These are phyloP conservation scores for Harpegnathos saltator DNA, from an alignment of 1,140 invertebrate species.

Conservation along the genomic window DNA sequence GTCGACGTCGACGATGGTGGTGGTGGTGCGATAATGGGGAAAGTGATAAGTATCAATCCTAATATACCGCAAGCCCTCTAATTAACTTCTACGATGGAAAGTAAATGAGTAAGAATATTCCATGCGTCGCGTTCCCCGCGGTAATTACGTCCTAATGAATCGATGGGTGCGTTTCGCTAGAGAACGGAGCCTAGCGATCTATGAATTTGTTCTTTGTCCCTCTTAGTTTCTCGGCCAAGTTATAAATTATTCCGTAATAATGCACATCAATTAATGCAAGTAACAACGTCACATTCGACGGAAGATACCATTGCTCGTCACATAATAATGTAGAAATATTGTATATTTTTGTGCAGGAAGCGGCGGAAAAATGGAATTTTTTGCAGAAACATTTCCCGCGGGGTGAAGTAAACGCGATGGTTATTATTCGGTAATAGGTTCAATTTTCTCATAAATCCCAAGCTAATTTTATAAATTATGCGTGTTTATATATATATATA, in stretches of 20 bases:
- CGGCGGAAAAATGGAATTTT: neutral
- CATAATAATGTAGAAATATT: too few species aligned
- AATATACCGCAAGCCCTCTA: neutral
- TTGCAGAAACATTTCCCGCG: neutral
- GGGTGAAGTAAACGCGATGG: neutral
- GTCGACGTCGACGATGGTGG: neutral
- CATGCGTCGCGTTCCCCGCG: neutral
- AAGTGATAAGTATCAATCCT: constrained; percentile 45
- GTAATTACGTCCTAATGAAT: constrained; percentile 34
- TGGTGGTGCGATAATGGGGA: neutral
- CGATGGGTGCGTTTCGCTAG: neutral
- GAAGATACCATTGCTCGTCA: too few species aligned
- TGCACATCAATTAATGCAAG: too few species aligned
- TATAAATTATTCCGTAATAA: too few species aligned
- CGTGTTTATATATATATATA: too few species aligned
- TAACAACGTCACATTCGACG: too few species aligned
- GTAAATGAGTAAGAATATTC: constrained; percentile 35
- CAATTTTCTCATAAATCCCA: constrained; percentile 1
- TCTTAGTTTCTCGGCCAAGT: too few species aligned
- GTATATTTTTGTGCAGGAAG: too few species aligned
- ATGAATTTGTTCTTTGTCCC: too few species aligned
- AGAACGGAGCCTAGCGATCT: neutral
- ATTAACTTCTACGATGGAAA: constrained; percentile 48
- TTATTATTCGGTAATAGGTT: neutral
- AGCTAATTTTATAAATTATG: neutral